phyloP scores from a whole-genome alignment of 2,888 invertebrate species.

The Mesorhabditis belari region DNA sequence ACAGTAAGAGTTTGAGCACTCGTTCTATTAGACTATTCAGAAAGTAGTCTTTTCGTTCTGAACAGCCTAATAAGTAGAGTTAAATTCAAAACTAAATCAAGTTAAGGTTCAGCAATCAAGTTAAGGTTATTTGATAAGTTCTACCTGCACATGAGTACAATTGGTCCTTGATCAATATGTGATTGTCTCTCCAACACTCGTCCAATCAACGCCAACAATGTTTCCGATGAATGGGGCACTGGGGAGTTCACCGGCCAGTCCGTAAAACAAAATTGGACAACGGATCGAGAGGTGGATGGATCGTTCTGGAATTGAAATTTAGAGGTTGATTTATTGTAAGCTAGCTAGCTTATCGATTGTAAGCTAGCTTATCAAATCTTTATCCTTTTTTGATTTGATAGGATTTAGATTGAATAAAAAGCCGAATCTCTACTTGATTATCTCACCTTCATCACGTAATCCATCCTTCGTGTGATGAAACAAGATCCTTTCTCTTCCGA shows the following conservation, averaged over 20 bases:
- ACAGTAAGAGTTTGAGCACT: too few species aligned
- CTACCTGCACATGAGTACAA: conserved; percentile 81
- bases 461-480: conserved; percentile 31
- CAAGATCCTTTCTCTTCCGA: conserved; percentile 25
- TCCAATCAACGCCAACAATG: conserved; percentile 62
- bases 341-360: not conserved
- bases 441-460: conserved; percentile 31
- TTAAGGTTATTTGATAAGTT: too few species aligned
- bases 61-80: too few species aligned
- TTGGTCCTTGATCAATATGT: conserved; percentile 66
- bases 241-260: conserved; percentile 36
- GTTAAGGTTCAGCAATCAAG: too few species aligned
- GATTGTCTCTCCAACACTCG: conserved; percentile 59
- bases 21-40: too few species aligned
- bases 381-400: too few species aligned
- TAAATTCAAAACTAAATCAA: too few species aligned
- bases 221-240: conserved; percentile 28
- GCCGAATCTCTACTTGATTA: conserved; percentile 2
- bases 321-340: not conserved
- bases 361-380: too few species aligned
- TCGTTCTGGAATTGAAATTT: not conserved
- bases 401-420: too few species aligned
- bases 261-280: conserved; percentile 43
- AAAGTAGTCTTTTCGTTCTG: too few species aligned
- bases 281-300: conserved; percentile 14